Conservation (phyloP, 2,888 invertebrate genomes). For the Epirrhoe tristata region DNA sequence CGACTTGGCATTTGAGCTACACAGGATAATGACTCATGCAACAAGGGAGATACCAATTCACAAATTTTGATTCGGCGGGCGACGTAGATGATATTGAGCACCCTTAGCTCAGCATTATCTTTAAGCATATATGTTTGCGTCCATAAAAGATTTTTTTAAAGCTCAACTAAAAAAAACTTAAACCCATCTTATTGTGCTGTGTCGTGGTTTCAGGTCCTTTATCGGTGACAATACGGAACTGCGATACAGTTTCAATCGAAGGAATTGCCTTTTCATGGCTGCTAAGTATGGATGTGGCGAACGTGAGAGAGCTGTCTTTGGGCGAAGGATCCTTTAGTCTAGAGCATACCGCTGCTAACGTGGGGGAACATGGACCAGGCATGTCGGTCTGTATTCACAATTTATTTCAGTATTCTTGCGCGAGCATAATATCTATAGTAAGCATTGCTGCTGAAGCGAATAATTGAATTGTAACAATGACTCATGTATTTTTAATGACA, state of each 20-base stretch:
- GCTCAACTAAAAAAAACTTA: neutral
- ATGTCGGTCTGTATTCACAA: conserved; percentile 72
- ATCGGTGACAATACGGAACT: conserved; percentile 85
- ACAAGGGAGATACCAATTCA: conserved; percentile 55
- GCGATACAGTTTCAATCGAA: conserved; percentile 85
- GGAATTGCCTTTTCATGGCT: conserved; percentile 88
- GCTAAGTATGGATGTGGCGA: conserved; percentile 84
- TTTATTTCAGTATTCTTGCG: conserved; percentile 15
- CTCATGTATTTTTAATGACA: neutral
- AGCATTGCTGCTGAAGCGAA: conserved; percentile 39
- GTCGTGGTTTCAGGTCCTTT: conserved; percentile 84
- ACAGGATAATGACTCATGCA: conserved; percentile 81
- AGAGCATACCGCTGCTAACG: conserved; percentile 84
- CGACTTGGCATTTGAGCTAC: conserved; percentile 71
- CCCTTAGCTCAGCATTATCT: conserved; percentile 2
- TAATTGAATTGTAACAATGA: conserved; percentile 9
- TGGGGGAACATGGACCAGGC: conserved; percentile 88
- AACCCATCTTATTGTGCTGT: conserved; percentile 15
- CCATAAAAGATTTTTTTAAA: neutral
- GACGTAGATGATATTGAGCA: conserved; percentile 51
- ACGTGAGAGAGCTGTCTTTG: conserved; percentile 84
- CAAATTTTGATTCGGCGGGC: conserved; percentile 58
- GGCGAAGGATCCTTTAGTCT: conserved; percentile 87
- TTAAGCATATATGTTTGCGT: neutral
- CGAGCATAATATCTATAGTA: conserved; percentile 40